These are phyloP conservation scores for Solea senegalensis DNA, from an alignment of 2,113 vertebrate genomes.

Conservation along the genomic window DNA sequence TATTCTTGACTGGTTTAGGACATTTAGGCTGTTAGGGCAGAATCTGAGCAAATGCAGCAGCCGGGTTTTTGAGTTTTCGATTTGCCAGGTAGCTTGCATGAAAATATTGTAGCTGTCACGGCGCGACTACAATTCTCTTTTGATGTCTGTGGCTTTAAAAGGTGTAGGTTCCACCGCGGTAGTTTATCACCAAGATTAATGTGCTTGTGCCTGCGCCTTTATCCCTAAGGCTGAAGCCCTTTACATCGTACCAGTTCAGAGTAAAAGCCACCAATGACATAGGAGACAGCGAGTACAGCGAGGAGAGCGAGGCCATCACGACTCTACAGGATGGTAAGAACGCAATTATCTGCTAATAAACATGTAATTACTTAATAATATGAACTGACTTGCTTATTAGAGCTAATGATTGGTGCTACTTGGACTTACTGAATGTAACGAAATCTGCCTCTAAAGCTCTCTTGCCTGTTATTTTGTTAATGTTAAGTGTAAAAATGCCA, in stretches of 20 bases:
- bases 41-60: not conserved
- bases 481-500: not conserved
- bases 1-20: not conserved
- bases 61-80: too few species aligned
- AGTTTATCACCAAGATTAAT: slow-evolving; percentile 24
- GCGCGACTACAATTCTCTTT: slow-evolving; percentile 5
- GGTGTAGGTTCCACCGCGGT: slow-evolving; percentile 8
- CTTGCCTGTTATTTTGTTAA: too few species aligned
- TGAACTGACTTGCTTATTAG: too few species aligned
- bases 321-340: slow-evolving; percentile 93
- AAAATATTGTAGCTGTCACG: not conserved
- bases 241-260: slow-evolving; percentile 97
- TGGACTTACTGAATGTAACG: not conserved
- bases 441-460: too few species aligned
- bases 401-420: not conserved
- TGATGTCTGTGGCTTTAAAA: slow-evolving; percentile 23
- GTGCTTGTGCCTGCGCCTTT: slow-evolving; percentile 21
- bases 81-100: not conserved
- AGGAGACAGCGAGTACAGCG: slow-evolving; percentile 96
- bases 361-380: not conserved
- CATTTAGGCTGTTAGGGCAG: not conserved
- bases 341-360: too few species aligned
- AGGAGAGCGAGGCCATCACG: slow-evolving; percentile 93
- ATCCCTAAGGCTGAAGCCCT: slow-evolving; percentile 89
- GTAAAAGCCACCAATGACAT: slow-evolving; percentile 97